These are phyloP conservation scores for Nomada fucata DNA, from an alignment of 2,888 invertebrate species.

Conservation along the genomic window DNA sequence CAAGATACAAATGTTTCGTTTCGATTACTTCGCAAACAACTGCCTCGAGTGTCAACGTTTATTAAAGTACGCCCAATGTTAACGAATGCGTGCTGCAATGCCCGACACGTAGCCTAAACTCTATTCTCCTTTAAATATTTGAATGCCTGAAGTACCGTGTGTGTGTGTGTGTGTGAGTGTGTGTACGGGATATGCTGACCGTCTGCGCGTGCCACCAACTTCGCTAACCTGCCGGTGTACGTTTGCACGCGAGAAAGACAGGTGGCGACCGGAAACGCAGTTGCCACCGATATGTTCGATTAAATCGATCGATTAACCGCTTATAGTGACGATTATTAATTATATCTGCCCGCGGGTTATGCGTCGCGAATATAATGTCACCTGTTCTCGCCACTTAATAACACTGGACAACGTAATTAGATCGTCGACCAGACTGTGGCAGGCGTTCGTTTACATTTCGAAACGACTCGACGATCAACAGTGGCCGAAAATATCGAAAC, in stretches of 20 bases:
- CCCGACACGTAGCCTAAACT: too few species aligned
- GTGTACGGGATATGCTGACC: too few species aligned
- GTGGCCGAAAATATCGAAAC: conserved; percentile 25
- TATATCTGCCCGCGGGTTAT: conserved; percentile 2
- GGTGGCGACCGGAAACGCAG: neutral
- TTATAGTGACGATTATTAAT: conserved; percentile 45
- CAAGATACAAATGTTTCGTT: too few species aligned
- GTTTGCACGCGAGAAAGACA: neutral
- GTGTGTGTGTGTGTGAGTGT: too few species aligned
- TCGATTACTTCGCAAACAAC: too few species aligned
- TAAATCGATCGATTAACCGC: conserved; percentile 34
- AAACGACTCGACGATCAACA: conserved; percentile 9
- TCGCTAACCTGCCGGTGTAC: neutral
- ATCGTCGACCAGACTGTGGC: conserved; percentile 17
- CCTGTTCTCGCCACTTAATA: conserved; percentile 28
- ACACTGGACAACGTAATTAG: conserved; percentile 45
- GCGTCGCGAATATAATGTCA: conserved; percentile 30
- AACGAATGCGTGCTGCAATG: too few species aligned
- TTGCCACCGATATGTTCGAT: conserved; percentile 10
- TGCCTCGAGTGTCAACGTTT: too few species aligned
- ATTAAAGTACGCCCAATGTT: too few species aligned
- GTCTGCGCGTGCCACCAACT: too few species aligned
- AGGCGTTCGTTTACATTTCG: conserved; percentile 24
- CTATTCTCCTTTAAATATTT: too few species aligned
- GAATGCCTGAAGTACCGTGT: too few species aligned